Percentiles rank a stretch among this genome's conserved stretches.
phyloP scores from a whole-genome alignment of 2,797 vertebrate species.

The Manis crassicaudata region DNA sequence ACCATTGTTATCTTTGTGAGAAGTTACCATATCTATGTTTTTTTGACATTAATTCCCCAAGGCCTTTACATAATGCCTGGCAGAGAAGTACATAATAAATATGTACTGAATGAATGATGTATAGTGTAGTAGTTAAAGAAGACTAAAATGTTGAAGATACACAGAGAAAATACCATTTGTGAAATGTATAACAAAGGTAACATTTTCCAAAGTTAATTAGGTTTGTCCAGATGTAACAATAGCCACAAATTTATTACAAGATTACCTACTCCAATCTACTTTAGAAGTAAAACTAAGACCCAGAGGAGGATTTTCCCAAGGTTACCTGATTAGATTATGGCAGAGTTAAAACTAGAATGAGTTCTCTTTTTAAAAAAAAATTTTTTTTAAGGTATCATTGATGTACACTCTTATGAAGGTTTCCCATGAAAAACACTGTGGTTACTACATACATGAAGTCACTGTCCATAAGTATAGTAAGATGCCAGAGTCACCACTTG shows the following conservation, averaged over 20 bases:
- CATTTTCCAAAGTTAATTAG: slow-evolving; percentile 55
- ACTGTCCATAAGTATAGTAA: no score
- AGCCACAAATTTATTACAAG: not conserved
- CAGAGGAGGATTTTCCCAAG: slow-evolving; percentile 18
- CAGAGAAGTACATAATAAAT: slow-evolving; percentile 39
- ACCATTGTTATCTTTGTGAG: slow-evolving; percentile 8
- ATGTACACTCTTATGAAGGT: no score
- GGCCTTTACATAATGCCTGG: slow-evolving; percentile 12
- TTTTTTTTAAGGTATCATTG: no score
- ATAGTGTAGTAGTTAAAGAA: not conserved
- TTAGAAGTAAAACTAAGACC: slow-evolving; percentile 42
- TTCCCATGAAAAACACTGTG: no score
- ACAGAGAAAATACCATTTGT: slow-evolving; percentile 46
- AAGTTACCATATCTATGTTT: not conserved
- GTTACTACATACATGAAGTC: no score
- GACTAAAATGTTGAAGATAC: slow-evolving; percentile 33
- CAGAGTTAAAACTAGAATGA: slow-evolving; percentile 21
- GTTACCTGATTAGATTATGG: not conserved
- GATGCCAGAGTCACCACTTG: no score
- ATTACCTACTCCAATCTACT: slow-evolving; percentile 33
- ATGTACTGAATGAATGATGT: not conserved
- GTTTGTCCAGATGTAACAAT: not conserved
- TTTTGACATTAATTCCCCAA: slow-evolving; percentile 23
- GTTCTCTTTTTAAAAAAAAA: no score
- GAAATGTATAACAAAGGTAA: slow-evolving; percentile 11